Base-by-base conservation (phyloP, 2,113 vertebrate species). In the Pedionomus torquatus region DNA sequence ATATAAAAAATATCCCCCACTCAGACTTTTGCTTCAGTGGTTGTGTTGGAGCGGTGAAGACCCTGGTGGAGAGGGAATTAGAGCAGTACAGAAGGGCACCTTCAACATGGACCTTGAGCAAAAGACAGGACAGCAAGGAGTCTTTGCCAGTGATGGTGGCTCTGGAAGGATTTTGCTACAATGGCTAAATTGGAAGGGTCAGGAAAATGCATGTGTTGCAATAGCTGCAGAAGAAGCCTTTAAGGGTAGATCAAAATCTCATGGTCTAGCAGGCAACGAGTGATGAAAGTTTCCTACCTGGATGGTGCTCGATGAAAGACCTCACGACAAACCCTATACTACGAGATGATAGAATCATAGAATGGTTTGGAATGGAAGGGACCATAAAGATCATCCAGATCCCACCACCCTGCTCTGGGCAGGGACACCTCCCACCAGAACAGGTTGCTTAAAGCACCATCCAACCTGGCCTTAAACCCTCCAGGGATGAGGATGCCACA, bases 41-140 rank as follows among this genome's bases (percentile, higher is more conserved):
- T 10, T 55, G 37, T 0, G 0, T 1, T 10, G 71, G 41, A 91
- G 76, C 28, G 48, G 24, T 31, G 46, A 63, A 33, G 4, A 15
- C 25, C 35, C 35, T 48, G 54, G 49, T 13, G 51, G 58, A 26
- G 88, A 3, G 3, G 57, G 51, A 26, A 79, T 19, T 30, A 33
- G 24, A 19, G 43, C 4, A 6, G 9, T 57, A 10, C 2, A 3
- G 41, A 39, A 83, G 54, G 0, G 1, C 0, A 10, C 41, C 49
- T 61, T 64, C 58, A 28, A 12, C 0, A 1, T 1, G 26, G 54
- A 55, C 28, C n/a, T 52, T 6, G 13, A 83, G 79, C 28, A 44
- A 49, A 65, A 48, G 39, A 9, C 10, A 39, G 8, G 54, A 31
- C 1, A 41, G 25, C 61, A 54, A 41, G 20, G 61, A 46, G 66